Conservation (phyloP, 1,140 invertebrate species). For the Diorhabda elongata region DNA sequence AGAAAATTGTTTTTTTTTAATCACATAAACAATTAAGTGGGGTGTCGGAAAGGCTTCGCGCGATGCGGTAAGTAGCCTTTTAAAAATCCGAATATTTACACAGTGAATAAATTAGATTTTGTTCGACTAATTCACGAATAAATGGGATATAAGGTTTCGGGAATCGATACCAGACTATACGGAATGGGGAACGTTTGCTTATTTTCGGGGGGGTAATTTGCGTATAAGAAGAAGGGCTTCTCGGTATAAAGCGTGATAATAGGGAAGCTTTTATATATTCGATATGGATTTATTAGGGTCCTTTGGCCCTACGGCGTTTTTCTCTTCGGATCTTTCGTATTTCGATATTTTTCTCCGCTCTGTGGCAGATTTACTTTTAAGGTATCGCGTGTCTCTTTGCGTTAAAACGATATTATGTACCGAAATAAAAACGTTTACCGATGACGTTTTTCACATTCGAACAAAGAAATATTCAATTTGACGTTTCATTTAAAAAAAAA, state of each 20-base stretch:
- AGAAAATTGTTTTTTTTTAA: neutral
- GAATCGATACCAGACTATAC: neutral
- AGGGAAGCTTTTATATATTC: constrained; percentile 2
- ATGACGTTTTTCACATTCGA: no score
- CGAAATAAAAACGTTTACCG: no score
- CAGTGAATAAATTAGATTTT: constrained; percentile 1
- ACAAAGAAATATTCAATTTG: no score
- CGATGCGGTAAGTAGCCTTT: neutral
- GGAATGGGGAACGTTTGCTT: neutral
- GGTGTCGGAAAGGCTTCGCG: neutral
- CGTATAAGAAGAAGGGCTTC: constrained; percentile 1
- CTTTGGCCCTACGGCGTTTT: neutral
- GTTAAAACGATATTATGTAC: neutral
- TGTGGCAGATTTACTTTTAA: constrained; percentile 1
- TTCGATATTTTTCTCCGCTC: constrained; percentile 1
- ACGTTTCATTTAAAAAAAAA: no score
- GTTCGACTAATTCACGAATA: neutral
- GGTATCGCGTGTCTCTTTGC: neutral
- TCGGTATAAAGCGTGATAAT: constrained; percentile 7
- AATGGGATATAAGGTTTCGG: neutral
- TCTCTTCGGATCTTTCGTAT: neutral
- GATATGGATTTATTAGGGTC: constrained; percentile 2
- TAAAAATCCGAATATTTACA: neutral
- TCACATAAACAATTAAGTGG: neutral
- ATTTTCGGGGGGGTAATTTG: constrained; percentile 5